phyloP scores from a whole-genome alignment of 2,113 vertebrate genomes.

The Pelodiscus sinensis region DNA sequence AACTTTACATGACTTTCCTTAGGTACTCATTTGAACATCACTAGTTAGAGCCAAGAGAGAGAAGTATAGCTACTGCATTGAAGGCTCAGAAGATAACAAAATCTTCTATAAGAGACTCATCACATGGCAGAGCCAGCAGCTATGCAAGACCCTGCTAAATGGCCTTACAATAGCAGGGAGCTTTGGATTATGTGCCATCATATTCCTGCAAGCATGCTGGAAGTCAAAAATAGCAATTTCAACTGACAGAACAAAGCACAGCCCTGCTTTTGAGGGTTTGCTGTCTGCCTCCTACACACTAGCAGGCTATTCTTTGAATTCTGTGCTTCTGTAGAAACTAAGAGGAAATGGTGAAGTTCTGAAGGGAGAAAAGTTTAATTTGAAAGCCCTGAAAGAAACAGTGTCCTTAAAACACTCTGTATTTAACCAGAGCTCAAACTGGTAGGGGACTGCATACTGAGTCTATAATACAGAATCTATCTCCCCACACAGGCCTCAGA shows the following conservation, averaged over 20 bases:
- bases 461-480: background rate
- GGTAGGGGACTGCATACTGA: background rate
- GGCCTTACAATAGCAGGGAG: background rate
- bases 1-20: background rate
- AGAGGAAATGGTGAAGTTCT: background rate
- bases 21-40: rapidly evolving
- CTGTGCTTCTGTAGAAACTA: background rate
- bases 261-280: background rate
- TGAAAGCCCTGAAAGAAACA: background rate
- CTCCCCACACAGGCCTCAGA: too few species aligned
- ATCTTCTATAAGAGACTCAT: background rate
- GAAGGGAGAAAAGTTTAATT: background rate
- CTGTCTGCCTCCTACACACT: slow-evolving; percentile 46
- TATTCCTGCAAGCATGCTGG: background rate
- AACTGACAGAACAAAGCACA: slow-evolving; percentile 26
- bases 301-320: background rate
- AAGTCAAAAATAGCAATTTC: slow-evolving; percentile 46
- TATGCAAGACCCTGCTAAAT: background rate
- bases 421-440: background rate
- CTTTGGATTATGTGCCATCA: background rate
- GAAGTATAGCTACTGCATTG: background rate
- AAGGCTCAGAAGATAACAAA: background rate
- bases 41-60: background rate
- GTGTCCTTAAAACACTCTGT: background rate
- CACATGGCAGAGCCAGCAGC: background rate